These are phyloP conservation scores for Hemibagrus guttatus DNA, from an alignment of 2,797 vertebrate species.

Conservation along the genomic window DNA sequence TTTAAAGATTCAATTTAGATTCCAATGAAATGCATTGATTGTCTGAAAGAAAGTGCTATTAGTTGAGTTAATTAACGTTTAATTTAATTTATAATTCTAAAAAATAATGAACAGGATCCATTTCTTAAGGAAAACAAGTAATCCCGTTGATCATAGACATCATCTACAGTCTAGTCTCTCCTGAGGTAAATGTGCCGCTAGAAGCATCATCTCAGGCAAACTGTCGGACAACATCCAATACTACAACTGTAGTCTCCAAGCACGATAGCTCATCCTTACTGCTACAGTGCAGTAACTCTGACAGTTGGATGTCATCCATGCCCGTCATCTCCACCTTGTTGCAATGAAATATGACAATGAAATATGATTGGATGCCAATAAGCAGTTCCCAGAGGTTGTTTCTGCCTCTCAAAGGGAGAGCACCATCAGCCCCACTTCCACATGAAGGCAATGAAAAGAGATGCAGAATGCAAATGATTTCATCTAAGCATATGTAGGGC, in stretches of 20 bases:
- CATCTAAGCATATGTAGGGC: slow-evolving; percentile 49
- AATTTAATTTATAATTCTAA: not conserved
- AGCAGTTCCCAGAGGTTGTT: slow-evolving; percentile 35
- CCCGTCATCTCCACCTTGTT: slow-evolving; percentile 20
- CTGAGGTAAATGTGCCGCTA: not conserved
- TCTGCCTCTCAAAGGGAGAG: slow-evolving; percentile 29
- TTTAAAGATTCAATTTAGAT: not conserved
- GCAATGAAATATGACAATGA: slow-evolving; percentile 27
- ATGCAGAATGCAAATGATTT: slow-evolving; percentile 54
- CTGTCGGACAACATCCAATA: not conserved
- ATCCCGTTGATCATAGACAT: not conserved
- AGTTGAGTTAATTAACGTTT: not conserved
- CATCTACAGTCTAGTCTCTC: not conserved
- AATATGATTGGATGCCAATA: slow-evolving; percentile 46
- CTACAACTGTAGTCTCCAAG: not conserved
- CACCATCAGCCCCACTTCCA: slow-evolving; percentile 27
- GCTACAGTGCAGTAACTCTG: not conserved
- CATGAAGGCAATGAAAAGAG: slow-evolving; percentile 38
- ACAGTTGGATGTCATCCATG: slow-evolving; percentile 9
- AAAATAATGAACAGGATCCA: not conserved
- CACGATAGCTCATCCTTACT: not conserved
- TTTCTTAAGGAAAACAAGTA: not conserved
- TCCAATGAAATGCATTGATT: not conserved
- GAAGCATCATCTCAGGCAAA: slow-evolving; percentile 12
- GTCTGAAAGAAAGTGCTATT: not conserved